Conservation (phyloP, 1,140 invertebrate species). For the Listronotus bonariensis region DNA sequence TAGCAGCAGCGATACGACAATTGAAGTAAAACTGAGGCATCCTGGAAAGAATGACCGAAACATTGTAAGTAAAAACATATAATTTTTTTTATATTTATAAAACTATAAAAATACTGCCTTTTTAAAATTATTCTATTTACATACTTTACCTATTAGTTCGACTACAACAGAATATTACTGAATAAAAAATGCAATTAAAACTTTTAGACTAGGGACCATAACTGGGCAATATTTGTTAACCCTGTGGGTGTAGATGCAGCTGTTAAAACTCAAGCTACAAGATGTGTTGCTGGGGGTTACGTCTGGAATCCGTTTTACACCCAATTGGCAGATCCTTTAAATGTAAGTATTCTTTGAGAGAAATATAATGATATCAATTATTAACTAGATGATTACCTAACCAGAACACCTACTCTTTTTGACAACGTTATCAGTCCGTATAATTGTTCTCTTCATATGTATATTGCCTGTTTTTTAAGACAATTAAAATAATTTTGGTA, state of each 20-base stretch:
- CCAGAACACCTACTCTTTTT: too few species aligned
- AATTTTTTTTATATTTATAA: not conserved
- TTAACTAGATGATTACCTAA: too few species aligned
- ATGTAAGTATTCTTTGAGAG: conserved; percentile 65
- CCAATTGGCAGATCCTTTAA: conserved; percentile 84
- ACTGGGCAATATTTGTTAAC: conserved; percentile 93
- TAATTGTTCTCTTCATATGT: too few species aligned
- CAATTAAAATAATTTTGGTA: too few species aligned
- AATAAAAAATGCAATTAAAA: too few species aligned
- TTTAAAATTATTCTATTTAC: not conserved
- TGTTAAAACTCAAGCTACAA: conserved; percentile 74
- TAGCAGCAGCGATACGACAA: conserved; percentile 83
- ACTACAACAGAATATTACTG: too few species aligned
- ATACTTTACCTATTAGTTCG: too few species aligned
- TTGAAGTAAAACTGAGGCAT: conserved; percentile 86
- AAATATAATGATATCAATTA: too few species aligned
- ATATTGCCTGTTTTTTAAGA: too few species aligned
- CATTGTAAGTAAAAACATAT: conserved; percentile 62
- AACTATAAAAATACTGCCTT: not conserved
- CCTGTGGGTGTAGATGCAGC: conserved; percentile 91
- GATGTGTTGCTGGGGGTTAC: conserved; percentile 89
- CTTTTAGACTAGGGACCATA: conserved; percentile 77
- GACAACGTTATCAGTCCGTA: too few species aligned
- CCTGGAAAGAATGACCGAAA: conserved; percentile 82
- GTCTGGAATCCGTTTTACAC: conserved; percentile 93